Base-by-base conservation (phyloP, 2,888 invertebrate species). In the Teleogryllus oceanicus region DNA sequence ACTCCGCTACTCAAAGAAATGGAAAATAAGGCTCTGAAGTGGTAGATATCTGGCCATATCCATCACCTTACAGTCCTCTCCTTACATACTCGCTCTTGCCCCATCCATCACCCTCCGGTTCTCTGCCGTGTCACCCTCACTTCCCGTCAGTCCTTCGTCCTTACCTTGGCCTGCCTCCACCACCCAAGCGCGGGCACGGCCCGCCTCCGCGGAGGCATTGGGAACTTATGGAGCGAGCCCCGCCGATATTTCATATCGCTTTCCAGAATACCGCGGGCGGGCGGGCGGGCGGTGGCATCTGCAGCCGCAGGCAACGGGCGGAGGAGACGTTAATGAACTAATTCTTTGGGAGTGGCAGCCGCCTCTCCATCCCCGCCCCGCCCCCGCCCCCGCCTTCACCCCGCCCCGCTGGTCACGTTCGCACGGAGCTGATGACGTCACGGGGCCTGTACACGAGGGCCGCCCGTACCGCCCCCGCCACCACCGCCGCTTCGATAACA, bases 341-440 rank as follows among this genome's bases (percentile, higher is more conserved):
- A 62, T 62, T 62, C 62, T 62, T 62, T n/a, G 62, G 62, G 62
- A 62, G 62, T 62, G 62, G 62, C 62, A 62, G 62, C 62, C 62
- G 62, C n/a, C 62, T 62, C 62, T 18, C 16, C 62, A 13, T 5
- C 62, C 62, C 62, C 62, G 13, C 8, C 62, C 62, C n/a, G 13
- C 62, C 16, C n/a, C 62, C 21, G 21, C 16, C 16, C 16, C 16
- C 62, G 12, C 13, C 16, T 21, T 5, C 16, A 5, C 62, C 13
- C 18, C 18, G 16, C 16, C 16, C 13, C 16, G 62, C 62, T 62
- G 37, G 37, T 37, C 37, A 37, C 37, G 37, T 37, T 37, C 37
- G 37, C 37, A 37, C 37, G 37, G 37, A 8, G 37, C 37, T 8
- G 37, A 62, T 62, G 62, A 62, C 62, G 62, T 16, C 62, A 62